A percentile compares a stretch with the other conserved stretches of the same genome.
phyloP scores from a whole-genome alignment of 2,113 vertebrate genomes.

The Nothocercus julius region DNA sequence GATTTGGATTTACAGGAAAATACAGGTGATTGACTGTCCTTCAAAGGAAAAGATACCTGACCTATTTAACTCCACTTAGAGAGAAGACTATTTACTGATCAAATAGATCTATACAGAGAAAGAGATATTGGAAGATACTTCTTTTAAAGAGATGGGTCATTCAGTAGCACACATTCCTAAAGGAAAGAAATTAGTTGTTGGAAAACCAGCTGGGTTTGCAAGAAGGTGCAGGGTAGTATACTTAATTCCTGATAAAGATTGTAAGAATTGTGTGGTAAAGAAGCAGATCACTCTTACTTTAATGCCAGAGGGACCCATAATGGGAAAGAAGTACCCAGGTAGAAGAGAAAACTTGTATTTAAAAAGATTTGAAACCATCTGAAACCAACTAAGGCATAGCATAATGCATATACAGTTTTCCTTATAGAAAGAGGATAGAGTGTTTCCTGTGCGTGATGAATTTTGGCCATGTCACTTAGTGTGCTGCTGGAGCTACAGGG shows the following conservation, averaged over 20 bases:
- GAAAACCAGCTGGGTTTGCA: not conserved
- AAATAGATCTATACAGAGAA: not conserved
- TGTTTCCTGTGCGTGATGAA: not conserved
- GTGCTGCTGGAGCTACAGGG: not conserved
- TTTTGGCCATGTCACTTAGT: not conserved
- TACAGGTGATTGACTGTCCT: not conserved
- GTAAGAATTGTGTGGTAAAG: not conserved
- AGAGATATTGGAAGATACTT: not conserved
- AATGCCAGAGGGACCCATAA: not conserved
- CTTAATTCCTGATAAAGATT: not conserved
- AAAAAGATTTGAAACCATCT: not conserved
- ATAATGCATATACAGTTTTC: not conserved
- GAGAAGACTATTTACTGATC: not conserved
- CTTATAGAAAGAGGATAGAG: not conserved
- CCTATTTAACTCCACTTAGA: not conserved
- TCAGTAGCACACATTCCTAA: not conserved
- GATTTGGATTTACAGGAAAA: not conserved
- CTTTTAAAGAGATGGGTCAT: not conserved
- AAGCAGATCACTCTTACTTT: not conserved
- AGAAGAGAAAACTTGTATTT: not conserved
- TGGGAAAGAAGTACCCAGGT: not conserved
- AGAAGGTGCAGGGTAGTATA: not conserved
- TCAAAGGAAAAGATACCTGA: not conserved
- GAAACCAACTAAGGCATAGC: not conserved
- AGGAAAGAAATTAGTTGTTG: not conserved